Evolutionary conservation across 2,888 invertebrate species (phyloP).

Genomic region (Teinopalpus imperialis): DNA sequence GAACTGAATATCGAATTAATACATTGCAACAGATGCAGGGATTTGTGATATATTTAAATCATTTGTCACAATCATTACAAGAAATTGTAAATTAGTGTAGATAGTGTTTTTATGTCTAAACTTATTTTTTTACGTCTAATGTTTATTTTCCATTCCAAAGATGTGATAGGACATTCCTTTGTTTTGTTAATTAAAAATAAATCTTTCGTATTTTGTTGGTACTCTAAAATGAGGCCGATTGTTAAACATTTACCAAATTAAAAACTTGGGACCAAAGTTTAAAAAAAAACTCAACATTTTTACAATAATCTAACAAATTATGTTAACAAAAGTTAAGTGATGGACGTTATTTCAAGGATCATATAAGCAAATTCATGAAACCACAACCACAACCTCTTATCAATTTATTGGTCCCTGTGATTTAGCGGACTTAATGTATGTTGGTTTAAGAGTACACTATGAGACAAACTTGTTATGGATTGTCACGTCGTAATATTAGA

Average conservation of each 20-base stretch:
- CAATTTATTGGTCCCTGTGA: conserved; percentile 8
- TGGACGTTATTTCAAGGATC: neutral
- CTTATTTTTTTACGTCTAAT: neutral
- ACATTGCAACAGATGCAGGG: conserved; percentile 49
- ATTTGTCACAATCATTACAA: conserved; percentile 50
- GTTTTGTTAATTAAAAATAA: conserved; percentile 13
- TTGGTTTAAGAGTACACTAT: neutral
- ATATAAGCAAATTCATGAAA: neutral
- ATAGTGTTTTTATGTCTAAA: neutral
- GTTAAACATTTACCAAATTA: too few relatives aligned
- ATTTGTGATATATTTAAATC: conserved; percentile 55
- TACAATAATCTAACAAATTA: too few relatives aligned
- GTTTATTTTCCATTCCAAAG: conserved; percentile 11
- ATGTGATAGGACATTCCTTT: conserved; percentile 22
- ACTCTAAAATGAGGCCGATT: too few relatives aligned
- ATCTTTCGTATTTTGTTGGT: too few relatives aligned
- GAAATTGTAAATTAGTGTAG: neutral
- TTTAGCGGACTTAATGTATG: conserved; percentile 9
- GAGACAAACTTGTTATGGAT: neutral
- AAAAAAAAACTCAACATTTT: too few relatives aligned
- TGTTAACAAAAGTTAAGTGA: too few relatives aligned
- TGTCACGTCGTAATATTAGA: neutral
- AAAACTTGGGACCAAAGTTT: neutral
- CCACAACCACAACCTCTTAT: conserved; percentile 12
- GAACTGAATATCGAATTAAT: conserved; percentile 49